A percentile compares a stretch with the other conserved stretches of the same genome.
phyloP scores from a whole-genome alignment of 2,888 invertebrate genomes.

The Limnephilus lunatus region DNA sequence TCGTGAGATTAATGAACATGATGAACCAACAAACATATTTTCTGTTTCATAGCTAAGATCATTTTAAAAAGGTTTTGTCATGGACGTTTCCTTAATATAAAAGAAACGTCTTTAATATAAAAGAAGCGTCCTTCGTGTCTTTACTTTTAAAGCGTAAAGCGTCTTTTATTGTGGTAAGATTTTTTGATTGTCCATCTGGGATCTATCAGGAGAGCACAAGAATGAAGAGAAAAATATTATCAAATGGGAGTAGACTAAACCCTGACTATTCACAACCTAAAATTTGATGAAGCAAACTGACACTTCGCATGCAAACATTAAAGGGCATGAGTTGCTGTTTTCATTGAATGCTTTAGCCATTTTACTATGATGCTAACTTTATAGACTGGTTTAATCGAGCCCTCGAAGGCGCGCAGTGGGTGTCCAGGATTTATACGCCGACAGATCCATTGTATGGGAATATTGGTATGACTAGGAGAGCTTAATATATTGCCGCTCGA shows the following conservation, averaged over 20 bases:
- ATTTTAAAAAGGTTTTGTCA: neutral
- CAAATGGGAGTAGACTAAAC: neutral
- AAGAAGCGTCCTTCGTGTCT: no score
- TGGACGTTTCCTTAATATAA: neutral
- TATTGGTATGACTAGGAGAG: conserved; percentile 45
- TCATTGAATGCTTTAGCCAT: neutral
- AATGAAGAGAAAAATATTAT: conserved; percentile 15
- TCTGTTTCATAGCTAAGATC: neutral
- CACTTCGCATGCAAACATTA: neutral
- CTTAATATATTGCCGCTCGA: conserved; percentile 54
- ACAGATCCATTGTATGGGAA: conserved; percentile 58
- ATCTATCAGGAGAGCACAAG: neutral
- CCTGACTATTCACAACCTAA: neutral
- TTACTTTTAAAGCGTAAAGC: neutral
- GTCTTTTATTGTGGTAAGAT: neutral
- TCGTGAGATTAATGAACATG: neutral
- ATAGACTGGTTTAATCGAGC: neutral
- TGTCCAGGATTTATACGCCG: conserved; percentile 55
- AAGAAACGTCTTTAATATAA: no score
- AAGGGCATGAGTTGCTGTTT: neutral
- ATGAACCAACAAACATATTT: neutral
- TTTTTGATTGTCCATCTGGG: neutral
- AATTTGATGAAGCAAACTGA: neutral
- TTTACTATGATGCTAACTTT: neutral
- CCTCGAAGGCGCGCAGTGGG: conserved; percentile 37